phyloP scores from a whole-genome alignment of 2,888 invertebrate species.

The Nineta flava region DNA sequence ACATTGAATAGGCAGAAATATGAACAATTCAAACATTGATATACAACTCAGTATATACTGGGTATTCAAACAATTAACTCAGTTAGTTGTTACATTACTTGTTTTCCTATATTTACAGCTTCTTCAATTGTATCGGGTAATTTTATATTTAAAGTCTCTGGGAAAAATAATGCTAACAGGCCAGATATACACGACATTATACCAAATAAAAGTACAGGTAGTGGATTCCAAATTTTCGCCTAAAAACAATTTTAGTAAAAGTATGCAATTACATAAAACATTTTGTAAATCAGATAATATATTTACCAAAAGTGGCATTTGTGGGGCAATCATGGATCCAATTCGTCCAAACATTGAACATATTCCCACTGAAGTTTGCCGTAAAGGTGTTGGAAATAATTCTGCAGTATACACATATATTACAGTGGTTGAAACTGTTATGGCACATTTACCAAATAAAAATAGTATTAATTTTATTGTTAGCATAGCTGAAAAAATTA shows the following conservation, averaged over 20 bases:
- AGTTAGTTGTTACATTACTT: too few species aligned
- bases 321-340: conserved; percentile 48
- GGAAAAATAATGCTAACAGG: conserved; percentile 43
- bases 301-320: conserved; percentile 47
- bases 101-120: conserved; percentile 37
- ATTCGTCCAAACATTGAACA: conserved; percentile 50
- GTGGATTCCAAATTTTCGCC: conserved; percentile 25
- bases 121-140: conserved; percentile 53
- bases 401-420: conserved; percentile 52
- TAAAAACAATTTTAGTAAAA: conserved; percentile 13
- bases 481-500: not conserved
- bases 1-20: too few species aligned
- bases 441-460: conserved; percentile 46
- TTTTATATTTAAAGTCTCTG: conserved; percentile 50
- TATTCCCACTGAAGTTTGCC: conserved; percentile 42
- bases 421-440: conserved; percentile 46
- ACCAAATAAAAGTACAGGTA: conserved; percentile 48
- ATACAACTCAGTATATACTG: too few species aligned
- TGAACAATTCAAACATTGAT: too few species aligned
- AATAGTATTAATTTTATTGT: conserved; percentile 29
- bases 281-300: too few species aligned
- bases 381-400: conserved; percentile 46
- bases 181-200: conserved; percentile 43
- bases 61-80: too few species aligned
- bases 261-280: too few species aligned